phyloP scores from a whole-genome alignment of 2,888 invertebrate genomes.

The Melieria crassipennis region DNA sequence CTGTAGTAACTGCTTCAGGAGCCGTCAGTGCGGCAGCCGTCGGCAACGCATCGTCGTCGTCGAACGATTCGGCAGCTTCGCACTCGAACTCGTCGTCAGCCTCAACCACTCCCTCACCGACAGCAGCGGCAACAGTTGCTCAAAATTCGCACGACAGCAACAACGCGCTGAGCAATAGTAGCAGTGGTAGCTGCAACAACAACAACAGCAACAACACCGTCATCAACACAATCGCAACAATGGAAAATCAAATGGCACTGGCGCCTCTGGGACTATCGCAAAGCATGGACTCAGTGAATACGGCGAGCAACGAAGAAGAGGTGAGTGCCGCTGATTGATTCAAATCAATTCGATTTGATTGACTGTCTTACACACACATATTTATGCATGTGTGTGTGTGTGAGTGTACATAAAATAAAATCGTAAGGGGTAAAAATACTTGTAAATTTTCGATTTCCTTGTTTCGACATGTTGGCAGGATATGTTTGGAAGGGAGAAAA shows the following conservation, averaged over 20 bases:
- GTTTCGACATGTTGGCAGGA: too few relatives aligned
- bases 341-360: not conserved
- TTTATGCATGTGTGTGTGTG: too few relatives aligned
- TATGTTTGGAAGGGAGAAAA: too few relatives aligned
- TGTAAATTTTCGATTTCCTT: too few relatives aligned
- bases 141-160: slow-evolving; percentile 49
- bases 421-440: too few relatives aligned
- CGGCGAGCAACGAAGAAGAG: slow-evolving; percentile 96
- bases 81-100: slow-evolving; percentile 53
- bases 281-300: slow-evolving; percentile 98
- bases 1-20: slow-evolving; percentile 39
- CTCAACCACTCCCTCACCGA: slow-evolving; percentile 57
- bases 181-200: slow-evolving; percentile 35
- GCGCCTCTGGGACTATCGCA: slow-evolving; percentile 86
- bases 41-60: slow-evolving; percentile 35
- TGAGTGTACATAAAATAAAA: too few relatives aligned
- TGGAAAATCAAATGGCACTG: slow-evolving; percentile 69
- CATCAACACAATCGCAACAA: slow-evolving; percentile 56
- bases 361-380: not conserved
- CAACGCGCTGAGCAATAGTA: slow-evolving; percentile 43
- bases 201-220: slow-evolving; percentile 46
- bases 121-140: slow-evolving; percentile 47
- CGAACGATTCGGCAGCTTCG: slow-evolving; percentile 49
- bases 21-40: slow-evolving; percentile 39
- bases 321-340: slow-evolving; percentile 70